phyloP scores from a whole-genome alignment of 2,888 invertebrate species.

The Mallateleia sp. region DNA sequence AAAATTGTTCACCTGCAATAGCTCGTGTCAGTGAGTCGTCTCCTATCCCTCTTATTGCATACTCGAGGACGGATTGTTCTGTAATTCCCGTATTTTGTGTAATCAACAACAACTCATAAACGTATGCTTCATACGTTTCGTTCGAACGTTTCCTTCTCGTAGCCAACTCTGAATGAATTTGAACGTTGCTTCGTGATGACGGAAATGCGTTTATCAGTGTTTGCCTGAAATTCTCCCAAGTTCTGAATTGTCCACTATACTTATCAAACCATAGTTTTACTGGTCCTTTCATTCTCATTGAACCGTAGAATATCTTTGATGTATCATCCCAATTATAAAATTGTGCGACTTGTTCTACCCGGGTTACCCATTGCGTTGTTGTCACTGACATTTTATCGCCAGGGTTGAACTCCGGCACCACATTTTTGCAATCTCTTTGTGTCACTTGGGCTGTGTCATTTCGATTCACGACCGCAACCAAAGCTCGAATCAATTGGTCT shows the following conservation, averaged over 20 bases:
- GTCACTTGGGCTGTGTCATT: not conserved
- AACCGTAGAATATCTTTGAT: not conserved
- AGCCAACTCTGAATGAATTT: not conserved
- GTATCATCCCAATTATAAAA: slow-evolving; percentile 7
- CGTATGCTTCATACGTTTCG: not conserved
- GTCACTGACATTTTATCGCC: slow-evolving; percentile 9
- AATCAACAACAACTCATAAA: not conserved
- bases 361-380: not conserved
- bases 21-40: not conserved
- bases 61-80: not conserved
- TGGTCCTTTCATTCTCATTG: slow-evolving; percentile 18
- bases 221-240: not conserved
- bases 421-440: not conserved
- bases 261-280: slow-evolving; percentile 15
- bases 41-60: not conserved
- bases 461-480: not conserved
- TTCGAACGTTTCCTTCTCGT: not conserved
- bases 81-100: not conserved
- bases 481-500: not conserved
- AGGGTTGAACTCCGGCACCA: not conserved
- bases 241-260: slow-evolving; percentile 3
- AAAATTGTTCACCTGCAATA: not conserved
- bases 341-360: not conserved
- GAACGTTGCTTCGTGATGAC: not conserved
- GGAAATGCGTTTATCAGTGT: not conserved